Conservation (phyloP, 2,797 vertebrate genomes). For the Odontamblyopus rebecca region DNA sequence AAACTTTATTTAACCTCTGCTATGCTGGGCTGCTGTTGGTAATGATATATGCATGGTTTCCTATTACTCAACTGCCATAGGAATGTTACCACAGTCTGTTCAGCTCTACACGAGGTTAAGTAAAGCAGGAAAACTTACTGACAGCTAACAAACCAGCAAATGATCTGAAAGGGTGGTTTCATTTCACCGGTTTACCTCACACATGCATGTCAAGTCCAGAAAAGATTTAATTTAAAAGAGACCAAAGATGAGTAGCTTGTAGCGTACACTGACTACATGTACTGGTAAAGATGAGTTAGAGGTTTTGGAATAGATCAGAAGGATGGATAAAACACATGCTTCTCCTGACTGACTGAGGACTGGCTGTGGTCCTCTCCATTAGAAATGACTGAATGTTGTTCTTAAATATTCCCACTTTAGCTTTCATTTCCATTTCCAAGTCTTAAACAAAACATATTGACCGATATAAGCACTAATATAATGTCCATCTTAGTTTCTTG, state of each 20-base stretch:
- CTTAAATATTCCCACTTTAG: no score
- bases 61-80: background rate
- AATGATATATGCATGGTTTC: constrained; percentile 5
- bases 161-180: background rate
- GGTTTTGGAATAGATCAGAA: no score
- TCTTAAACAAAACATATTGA: no score
- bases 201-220: background rate
- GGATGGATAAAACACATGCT: no score
- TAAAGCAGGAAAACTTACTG: background rate
- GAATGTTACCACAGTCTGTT: background rate
- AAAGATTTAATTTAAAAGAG: background rate
- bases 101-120: background rate
- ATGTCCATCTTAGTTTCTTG: no score
- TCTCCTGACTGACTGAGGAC: no score
- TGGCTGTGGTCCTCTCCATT: no score
- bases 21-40: background rate
- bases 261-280: background rate
- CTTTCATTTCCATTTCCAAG: no score
- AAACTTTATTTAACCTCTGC: background rate
- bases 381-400: no score
- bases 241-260: background rate
- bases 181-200: background rate
- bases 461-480: no score
- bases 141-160: background rate
- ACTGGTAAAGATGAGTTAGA: no score